Conservation (phyloP, 2,797 vertebrate genomes). For the Cuculus canorus region DNA sequence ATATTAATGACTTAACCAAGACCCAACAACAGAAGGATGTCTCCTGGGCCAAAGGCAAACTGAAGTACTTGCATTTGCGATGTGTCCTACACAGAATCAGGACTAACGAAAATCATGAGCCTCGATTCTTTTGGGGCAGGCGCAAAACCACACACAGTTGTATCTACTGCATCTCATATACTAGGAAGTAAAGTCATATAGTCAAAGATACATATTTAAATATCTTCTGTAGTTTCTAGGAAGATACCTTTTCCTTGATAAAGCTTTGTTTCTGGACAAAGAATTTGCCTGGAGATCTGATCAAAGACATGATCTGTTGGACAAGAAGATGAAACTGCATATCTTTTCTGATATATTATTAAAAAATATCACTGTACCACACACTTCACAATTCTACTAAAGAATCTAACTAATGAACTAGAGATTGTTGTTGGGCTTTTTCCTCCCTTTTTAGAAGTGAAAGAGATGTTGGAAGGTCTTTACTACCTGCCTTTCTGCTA, state of each 20-base stretch:
- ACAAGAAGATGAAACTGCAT: constrained; percentile 42
- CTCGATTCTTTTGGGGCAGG: neutral
- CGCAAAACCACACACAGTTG: neutral
- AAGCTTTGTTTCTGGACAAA: constrained; percentile 49
- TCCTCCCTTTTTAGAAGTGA: constrained; percentile 1
- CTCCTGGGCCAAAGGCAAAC: neutral
- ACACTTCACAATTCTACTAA: neutral
- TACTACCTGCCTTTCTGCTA: constrained; percentile 67
- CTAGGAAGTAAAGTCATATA: constrained; percentile 21
- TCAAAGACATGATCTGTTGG: constrained; percentile 42
- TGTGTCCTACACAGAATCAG: neutral
- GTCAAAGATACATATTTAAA: constrained; percentile 43
- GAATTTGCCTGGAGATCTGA: constrained; percentile 42
- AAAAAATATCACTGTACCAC: constrained; percentile 8
- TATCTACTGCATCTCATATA: neutral
- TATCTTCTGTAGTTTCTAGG: neutral
- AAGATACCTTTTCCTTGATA: constrained; percentile 11
- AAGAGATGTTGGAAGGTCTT: constrained; percentile 39
- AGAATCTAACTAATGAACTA: constrained; percentile 58
- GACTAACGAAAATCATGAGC: neutral
- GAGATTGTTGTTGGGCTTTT: constrained; percentile 31
- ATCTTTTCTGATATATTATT: constrained; percentile 50
- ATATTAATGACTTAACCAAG: neutral
- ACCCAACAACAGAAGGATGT: neutral
- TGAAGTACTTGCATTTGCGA: neutral